Evolutionary conservation across 1,140 invertebrate genomes (phyloP).

Genomic region (Hylaeus anthracinus): DNA sequence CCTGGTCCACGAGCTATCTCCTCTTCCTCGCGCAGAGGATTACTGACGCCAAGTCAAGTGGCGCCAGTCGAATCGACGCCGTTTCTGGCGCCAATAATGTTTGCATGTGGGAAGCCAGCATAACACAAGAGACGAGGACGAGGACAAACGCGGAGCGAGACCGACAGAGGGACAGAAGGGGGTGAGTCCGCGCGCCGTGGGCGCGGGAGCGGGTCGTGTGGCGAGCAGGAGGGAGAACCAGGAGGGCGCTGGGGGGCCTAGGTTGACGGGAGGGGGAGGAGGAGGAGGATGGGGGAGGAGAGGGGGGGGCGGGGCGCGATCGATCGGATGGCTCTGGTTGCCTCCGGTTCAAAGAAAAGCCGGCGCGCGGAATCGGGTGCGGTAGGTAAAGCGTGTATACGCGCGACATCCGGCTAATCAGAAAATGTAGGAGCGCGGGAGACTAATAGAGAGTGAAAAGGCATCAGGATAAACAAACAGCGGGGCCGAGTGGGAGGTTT

Average conservation of each 20-base stretch:
- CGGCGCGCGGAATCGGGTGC: slow-evolving; percentile 67
- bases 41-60: too few relatives aligned
- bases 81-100: too few relatives aligned
- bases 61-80: too few relatives aligned
- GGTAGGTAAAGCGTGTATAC: slow-evolving; percentile 71
- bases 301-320: slow-evolving; percentile 62
- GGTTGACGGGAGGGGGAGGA: slow-evolving; percentile 10
- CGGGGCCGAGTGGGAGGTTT: slow-evolving; percentile 17
- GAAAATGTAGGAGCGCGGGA: slow-evolving; percentile 79
- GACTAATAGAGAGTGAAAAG: slow-evolving; percentile 82
- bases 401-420: slow-evolving; percentile 80
- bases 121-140: not conserved
- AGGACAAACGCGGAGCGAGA: not conserved
- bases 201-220: not conserved
- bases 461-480: slow-evolving; percentile 81
- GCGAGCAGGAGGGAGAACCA: slow-evolving; percentile 11
- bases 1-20: too few relatives aligned
- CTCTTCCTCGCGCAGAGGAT: too few relatives aligned
- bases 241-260: slow-evolving; percentile 39
- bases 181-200: not conserved
- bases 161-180: not conserved
- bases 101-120: too few relatives aligned
- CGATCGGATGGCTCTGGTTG: slow-evolving; percentile 66
- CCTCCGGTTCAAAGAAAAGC: slow-evolving; percentile 67
- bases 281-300: slow-evolving; percentile 1